Base-by-base conservation (phyloP, 1,140 invertebrate genomes). In the Pectinophora gossypiella region DNA sequence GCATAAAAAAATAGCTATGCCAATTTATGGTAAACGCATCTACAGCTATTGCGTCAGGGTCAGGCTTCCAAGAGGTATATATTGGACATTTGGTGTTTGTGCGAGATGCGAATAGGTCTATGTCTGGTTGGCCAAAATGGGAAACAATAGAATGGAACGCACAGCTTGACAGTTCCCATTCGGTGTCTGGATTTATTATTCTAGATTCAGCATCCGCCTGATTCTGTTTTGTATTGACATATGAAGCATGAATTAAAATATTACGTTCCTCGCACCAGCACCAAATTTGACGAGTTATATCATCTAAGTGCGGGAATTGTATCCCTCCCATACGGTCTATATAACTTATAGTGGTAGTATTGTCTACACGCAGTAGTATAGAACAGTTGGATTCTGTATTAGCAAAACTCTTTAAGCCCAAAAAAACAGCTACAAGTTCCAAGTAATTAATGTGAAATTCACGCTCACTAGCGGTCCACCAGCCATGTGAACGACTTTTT, bases 391-490 rank as follows among this genome's bases (percentile, higher is more conserved):
- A n/a, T 3, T 38, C 9, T 6, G 4, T 38, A n/a, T 13, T 5
- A 4, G 35, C 12, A 12, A 27, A 27, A 6, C 5, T 27, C 12
- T 27, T 27, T 5, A 27, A 5, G 23, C 12, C 23, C 5, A 27
- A 27, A 27, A 6, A 27, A 27, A 12, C 23, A 10, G 20, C 46
- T 48, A 23, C 7, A 6, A 49, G 19, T 20, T 49, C 48, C 13
- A 49, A 49, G 18, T 16, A 18, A 10, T 49, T 49, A 20, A 49
- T 49, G 18, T 49, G 32, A 4, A 10, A 7, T 5, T 9, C 13
- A 10, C 15, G 55, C 40, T 71, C 59, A 10, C 1, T 0, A 5
- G 38, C 13, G 15, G 22, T 48, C 74, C 69, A 77, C 40, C 44
- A 48, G 2, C 64, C 69, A 46, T 56, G 20, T 7, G 61, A 51